Evolutionary conservation across 2,797 vertebrate genomes (phyloP).

Genomic region (Melanotaenia maccullochi): DNA sequence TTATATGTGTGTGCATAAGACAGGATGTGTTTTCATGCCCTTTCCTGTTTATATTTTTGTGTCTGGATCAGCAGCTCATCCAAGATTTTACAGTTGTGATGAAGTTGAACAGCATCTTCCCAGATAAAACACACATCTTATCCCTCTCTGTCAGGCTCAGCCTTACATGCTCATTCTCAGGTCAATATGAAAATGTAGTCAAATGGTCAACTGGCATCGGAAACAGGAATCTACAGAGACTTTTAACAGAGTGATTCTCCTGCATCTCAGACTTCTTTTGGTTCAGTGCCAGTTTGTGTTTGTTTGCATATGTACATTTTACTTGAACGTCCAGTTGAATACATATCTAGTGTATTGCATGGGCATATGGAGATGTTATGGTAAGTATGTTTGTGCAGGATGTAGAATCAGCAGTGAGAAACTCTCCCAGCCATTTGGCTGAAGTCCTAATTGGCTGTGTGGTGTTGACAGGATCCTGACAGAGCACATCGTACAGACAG

Average conservation of each 20-base stretch:
- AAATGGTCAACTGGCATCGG: constrained; percentile 73
- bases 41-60: constrained; percentile 26
- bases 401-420: constrained; percentile 58
- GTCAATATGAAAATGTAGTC: constrained; percentile 77
- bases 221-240: constrained; percentile 30
- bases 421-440: constrained; percentile 69
- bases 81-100: constrained; percentile 44
- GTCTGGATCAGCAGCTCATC: constrained; percentile 15
- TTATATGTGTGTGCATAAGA: background rate
- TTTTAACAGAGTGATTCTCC: constrained; percentile 16
- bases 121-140: constrained; percentile 48
- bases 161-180: constrained; percentile 31
- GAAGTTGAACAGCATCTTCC: constrained; percentile 32
- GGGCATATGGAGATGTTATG: constrained; percentile 10
- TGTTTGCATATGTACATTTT: constrained; percentile 5
- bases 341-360: background rate
- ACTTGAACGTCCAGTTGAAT: background rate
- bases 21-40: constrained; percentile 14
- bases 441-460: constrained; percentile 76
- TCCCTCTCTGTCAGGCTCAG: constrained; percentile 35
- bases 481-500: constrained; percentile 67
- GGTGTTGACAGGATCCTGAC: constrained; percentile 76
- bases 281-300: background rate
- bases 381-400: constrained; percentile 34
- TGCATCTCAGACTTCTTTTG: constrained; percentile 4